Conservation (phyloP, 2,797 vertebrate species). For the Lepus townsendii region DNA sequence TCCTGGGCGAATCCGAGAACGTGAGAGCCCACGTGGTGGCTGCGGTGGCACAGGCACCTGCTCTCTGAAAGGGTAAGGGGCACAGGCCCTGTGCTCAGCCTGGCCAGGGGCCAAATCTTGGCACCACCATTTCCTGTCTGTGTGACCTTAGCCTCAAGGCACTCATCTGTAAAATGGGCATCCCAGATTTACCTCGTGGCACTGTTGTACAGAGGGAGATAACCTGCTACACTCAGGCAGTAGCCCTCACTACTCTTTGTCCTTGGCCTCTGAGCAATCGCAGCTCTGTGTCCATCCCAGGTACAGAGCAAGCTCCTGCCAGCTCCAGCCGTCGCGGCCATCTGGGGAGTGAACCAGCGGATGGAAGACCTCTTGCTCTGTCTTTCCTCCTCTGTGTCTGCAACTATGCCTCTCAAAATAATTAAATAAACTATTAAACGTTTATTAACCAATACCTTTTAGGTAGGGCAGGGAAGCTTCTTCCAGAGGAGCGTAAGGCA, state of each 20-base stretch:
- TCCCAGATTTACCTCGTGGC: neutral
- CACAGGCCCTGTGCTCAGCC: neutral
- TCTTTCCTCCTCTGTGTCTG: too few species aligned
- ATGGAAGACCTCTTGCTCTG: too few species aligned
- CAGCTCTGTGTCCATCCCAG: neutral
- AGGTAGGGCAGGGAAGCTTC: neutral
- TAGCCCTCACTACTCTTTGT: neutral
- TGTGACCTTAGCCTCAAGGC: constrained; percentile 8
- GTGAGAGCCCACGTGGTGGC: neutral
- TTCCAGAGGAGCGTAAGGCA: neutral
- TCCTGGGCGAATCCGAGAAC: neutral
- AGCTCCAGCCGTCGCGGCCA: neutral
- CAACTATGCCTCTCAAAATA: too few species aligned
- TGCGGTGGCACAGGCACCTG: too few species aligned
- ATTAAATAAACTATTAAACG: neutral
- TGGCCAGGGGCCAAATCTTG: neutral
- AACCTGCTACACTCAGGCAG: neutral
- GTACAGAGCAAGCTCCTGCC: neutral
- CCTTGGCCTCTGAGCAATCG: neutral
- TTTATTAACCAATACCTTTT: constrained; percentile 35
- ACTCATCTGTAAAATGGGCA: constrained; percentile 52
- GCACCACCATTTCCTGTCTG: neutral
- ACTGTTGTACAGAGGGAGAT: neutral
- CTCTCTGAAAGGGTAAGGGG: neutral
- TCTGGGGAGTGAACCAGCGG: too few species aligned